Conservation (phyloP, 2,797 vertebrate genomes). For the Nannoperca obscura region DNA sequence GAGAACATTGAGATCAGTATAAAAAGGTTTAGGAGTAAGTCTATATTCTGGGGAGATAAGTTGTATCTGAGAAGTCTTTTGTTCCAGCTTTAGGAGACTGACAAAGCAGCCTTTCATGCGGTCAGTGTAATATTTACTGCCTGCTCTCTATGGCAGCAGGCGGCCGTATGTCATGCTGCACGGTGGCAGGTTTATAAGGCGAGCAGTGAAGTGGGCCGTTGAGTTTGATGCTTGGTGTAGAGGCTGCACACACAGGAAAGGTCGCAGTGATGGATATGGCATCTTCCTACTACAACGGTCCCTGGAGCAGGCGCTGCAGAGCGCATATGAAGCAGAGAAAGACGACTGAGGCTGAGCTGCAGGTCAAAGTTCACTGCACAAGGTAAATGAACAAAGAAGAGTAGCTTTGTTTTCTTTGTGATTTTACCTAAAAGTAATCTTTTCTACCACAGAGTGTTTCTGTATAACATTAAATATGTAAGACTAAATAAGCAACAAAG, state of each 20-base stretch:
- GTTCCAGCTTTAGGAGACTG: slow-evolving; percentile 5
- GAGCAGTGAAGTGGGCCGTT: slow-evolving; percentile 24
- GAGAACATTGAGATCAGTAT: slow-evolving; percentile 8
- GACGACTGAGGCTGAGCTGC: neutral
- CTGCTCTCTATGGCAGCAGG: neutral
- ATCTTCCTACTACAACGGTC: neutral
- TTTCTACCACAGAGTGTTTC: neutral
- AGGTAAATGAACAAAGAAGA: neutral
- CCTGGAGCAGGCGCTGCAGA: neutral
- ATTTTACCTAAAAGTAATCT: too few species aligned
- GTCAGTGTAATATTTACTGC: slow-evolving; percentile 21
- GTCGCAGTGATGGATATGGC: slow-evolving; percentile 63
- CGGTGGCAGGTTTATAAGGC: slow-evolving; percentile 66
- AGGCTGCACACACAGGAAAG: slow-evolving; percentile 49
- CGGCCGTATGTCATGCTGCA: slow-evolving; percentile 22
- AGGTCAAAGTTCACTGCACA: slow-evolving; percentile 7
- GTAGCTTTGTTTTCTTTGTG: neutral
- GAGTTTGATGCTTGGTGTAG: slow-evolving; percentile 19
- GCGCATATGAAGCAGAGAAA: neutral
- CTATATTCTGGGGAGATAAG: slow-evolving; percentile 38
- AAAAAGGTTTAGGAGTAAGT: slow-evolving; percentile 30
- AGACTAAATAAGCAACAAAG: neutral
- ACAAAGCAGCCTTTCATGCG: slow-evolving; percentile 20
- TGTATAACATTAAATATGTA: neutral
- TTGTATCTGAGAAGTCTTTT: slow-evolving; percentile 28